A percentile compares a stretch with the other conserved stretches of the same genome.
Evolutionary conservation across 2,113 vertebrate genomes (phyloP).

Genomic region (Nothocercus nigrocapillus): DNA sequence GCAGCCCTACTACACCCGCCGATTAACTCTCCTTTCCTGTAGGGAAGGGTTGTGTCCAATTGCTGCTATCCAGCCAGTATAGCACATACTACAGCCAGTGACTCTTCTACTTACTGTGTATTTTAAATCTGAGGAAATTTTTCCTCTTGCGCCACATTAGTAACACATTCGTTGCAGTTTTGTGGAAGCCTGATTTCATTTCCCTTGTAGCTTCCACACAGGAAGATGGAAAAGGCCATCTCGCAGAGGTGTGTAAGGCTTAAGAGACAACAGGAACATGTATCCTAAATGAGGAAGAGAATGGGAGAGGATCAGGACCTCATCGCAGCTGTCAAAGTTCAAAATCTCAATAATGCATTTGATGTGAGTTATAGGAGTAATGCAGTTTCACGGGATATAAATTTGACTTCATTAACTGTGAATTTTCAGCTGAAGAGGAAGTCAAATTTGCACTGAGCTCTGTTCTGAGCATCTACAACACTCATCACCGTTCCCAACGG

Average conservation of each 20-base stretch:
- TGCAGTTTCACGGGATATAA: neutral
- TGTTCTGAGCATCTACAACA: neutral
- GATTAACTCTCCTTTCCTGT: neutral
- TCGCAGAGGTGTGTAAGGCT: no score
- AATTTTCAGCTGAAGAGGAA: neutral
- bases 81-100: neutral
- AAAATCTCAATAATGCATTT: neutral
- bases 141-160: neutral
- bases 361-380: neutral
- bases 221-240: neutral
- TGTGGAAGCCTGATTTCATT: neutral
- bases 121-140: neutral
- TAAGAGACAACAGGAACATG: neutral
- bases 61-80: neutral
- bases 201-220: neutral
- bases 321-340: neutral
- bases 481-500: neutral
- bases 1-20: neutral
- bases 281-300: neutral
- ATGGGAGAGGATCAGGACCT: neutral
- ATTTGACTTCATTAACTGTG: neutral
- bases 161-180: neutral
- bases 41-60: neutral
- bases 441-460: neutral
- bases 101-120: neutral